Evolutionary conservation across 2,888 invertebrate genomes (phyloP).

Genomic region (Chymomyza procnemis): DNA sequence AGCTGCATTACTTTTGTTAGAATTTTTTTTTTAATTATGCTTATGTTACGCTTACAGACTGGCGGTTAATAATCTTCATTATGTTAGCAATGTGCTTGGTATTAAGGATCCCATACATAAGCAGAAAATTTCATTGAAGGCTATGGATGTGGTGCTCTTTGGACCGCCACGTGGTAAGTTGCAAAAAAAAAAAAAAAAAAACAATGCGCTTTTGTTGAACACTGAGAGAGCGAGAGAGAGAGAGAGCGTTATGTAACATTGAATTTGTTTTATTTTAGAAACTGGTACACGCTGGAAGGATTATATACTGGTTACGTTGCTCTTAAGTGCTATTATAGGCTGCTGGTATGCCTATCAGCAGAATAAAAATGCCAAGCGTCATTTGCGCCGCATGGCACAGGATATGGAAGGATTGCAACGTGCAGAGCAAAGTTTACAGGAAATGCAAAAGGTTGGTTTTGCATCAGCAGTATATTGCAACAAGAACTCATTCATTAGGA

Average conservation of each 20-base stretch:
- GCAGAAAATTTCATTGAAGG: slow-evolving; percentile 97
- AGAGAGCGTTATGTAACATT: not conserved
- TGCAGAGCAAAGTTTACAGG: slow-evolving; percentile 91
- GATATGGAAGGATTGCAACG: slow-evolving; percentile 95
- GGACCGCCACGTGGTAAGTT: slow-evolving; percentile 95
- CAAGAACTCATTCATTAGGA: too few species aligned
- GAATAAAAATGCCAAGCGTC: slow-evolving; percentile 90
- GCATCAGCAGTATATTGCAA: too few species aligned
- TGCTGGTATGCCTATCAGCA: slow-evolving; percentile 95
- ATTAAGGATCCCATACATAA: slow-evolving; percentile 99
- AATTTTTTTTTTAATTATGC: not conserved
- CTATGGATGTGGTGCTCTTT: slow-evolving; percentile 99
- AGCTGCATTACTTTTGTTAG: not conserved
- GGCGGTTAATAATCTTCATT: slow-evolving; percentile 96
- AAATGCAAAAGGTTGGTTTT: slow-evolving; percentile 84
- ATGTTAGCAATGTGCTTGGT: slow-evolving; percentile 90
- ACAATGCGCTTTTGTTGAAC: too few species aligned
- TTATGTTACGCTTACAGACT: slow-evolving; percentile 81
- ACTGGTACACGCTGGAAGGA: slow-evolving; percentile 92
- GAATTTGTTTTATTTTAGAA: slow-evolving; percentile 78
- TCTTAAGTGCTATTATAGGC: slow-evolving; percentile 91
- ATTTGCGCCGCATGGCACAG: slow-evolving; percentile 93
- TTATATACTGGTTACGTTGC: slow-evolving; percentile 88
- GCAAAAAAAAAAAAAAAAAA: not conserved
- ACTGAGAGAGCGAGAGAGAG: too few species aligned